These are phyloP conservation scores for Rachycentron canadum DNA, from an alignment of 2,797 vertebrate genomes.

Conservation along the genomic window DNA sequence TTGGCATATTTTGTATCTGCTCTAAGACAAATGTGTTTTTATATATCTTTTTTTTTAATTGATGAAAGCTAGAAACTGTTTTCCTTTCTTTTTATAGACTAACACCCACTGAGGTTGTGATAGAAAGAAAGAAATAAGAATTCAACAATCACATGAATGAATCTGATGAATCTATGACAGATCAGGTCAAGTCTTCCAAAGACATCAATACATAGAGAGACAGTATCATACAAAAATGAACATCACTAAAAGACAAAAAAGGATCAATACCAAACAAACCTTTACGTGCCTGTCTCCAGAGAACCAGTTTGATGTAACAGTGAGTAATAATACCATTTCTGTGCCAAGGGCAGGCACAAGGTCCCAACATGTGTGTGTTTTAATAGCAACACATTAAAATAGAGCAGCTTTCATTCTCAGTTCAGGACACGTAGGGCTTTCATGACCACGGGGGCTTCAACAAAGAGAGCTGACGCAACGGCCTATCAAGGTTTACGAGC, in stretches of 20 bases:
- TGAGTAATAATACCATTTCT: slow-evolving; percentile 72
- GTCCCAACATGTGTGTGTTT: slow-evolving; percentile 69
- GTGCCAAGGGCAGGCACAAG: slow-evolving; percentile 79
- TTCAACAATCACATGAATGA: slow-evolving; percentile 1
- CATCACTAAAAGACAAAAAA: slow-evolving; percentile 29
- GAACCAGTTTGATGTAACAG: slow-evolving; percentile 79
- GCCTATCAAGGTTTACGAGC: slow-evolving; percentile 67
- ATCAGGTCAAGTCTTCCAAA: background rate
- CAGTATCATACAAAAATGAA: slow-evolving; percentile 11
- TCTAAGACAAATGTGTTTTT: background rate
- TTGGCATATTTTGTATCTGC: background rate
- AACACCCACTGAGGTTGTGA: background rate
- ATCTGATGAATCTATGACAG: background rate
- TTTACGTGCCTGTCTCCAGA: slow-evolving; percentile 35
- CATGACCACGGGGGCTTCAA: slow-evolving; percentile 71
- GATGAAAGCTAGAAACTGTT: background rate
- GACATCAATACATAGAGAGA: slow-evolving; percentile 4
- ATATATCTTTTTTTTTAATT: background rate
- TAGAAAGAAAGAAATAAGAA: background rate
- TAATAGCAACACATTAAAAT: slow-evolving; percentile 76
- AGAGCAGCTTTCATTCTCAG: slow-evolving; percentile 69
- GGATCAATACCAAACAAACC: slow-evolving; percentile 56
- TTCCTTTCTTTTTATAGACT: background rate
- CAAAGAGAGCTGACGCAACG: slow-evolving; percentile 75
- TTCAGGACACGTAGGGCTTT: slow-evolving; percentile 75